A percentile compares a stretch with the other conserved stretches of the same genome.
Conservation (phyloP, 2,888 invertebrate genomes). For the Teinopalpus imperialis region DNA sequence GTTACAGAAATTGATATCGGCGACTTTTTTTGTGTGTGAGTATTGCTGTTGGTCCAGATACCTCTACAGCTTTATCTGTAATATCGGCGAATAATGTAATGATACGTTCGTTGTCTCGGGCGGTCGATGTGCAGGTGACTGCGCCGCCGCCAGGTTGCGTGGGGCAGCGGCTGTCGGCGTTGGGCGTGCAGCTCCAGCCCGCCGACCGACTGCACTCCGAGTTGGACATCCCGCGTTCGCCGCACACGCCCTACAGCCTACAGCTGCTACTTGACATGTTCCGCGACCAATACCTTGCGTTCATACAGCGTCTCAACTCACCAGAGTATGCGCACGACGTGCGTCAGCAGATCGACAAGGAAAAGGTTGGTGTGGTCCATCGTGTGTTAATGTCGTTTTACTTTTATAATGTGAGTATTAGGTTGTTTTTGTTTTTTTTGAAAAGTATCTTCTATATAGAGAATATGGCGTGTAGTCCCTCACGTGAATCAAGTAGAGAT, state of each 20-base stretch:
- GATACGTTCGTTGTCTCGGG: neutral
- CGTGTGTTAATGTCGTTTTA: neutral
- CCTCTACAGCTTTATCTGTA: too few relatives aligned
- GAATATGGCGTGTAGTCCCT: too few relatives aligned
- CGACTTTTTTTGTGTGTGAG: too few relatives aligned
- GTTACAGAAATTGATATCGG: too few relatives aligned
- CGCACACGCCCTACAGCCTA: conserved; percentile 91
- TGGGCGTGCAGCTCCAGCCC: conserved; percentile 86
- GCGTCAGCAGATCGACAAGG: conserved; percentile 89
- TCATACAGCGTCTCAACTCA: conserved; percentile 92
- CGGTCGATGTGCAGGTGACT: conserved; percentile 64
- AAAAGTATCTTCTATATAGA: too few relatives aligned
- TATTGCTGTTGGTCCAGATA: too few relatives aligned
- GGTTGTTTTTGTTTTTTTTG: too few relatives aligned
- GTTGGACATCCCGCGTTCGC: conserved; percentile 90
- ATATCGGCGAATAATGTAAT: too few relatives aligned
- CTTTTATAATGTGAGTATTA: too few relatives aligned
- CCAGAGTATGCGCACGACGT: conserved; percentile 88
- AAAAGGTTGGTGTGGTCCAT: conserved; percentile 81
- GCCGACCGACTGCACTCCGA: conserved; percentile 87
- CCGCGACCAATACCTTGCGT: conserved; percentile 92
- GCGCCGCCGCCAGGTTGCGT: conserved; percentile 96
- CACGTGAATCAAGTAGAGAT: too few relatives aligned
- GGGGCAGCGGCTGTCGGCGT: conserved; percentile 92
- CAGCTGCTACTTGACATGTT: conserved; percentile 94